Evolutionary conservation across 2,113 vertebrate species (phyloP).

Genomic region (Brachyhypopomus occidentalis): DNA sequence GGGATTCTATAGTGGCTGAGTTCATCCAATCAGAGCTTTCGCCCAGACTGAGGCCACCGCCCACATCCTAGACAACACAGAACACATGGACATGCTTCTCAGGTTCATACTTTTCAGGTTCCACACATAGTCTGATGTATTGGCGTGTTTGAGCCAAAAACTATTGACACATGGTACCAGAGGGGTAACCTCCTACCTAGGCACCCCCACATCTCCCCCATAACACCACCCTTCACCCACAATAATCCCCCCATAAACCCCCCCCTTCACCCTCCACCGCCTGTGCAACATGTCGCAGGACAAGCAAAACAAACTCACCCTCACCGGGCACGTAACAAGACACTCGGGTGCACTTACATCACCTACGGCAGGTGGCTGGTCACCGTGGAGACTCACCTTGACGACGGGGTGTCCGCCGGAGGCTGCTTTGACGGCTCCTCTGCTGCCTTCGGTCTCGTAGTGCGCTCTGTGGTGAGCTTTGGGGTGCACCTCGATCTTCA

Average conservation of each 20-base stretch:
- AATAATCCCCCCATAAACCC: too few species aligned
- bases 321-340: conserved; percentile 15
- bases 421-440: conserved; percentile 94
- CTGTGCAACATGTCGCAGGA: not conserved
- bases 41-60: conserved; percentile 7
- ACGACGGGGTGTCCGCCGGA: conserved; percentile 94
- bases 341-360: conserved; percentile 26
- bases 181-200: not conserved
- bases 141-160: conserved; percentile 25
- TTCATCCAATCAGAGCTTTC: not conserved
- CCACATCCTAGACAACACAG: conserved; percentile 7
- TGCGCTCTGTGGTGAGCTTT: conserved; percentile 98
- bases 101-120: too few species aligned
- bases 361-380: conserved; percentile 27
- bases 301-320: conserved; percentile 32
- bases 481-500: conserved; percentile 97
- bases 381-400: conserved; percentile 80
- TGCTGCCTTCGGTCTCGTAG: conserved; percentile 98
- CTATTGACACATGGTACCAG: conserved; percentile 6
- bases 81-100: not conserved
- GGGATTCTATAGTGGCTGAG: not conserved
- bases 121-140: too few species aligned
- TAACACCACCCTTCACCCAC: too few species aligned
- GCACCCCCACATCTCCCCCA: too few species aligned
- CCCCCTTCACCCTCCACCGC: not conserved